A percentile compares a stretch with the other conserved stretches of the same genome.
Conservation (phyloP, 2,113 vertebrate species). For the Dendrocopos noguchii region DNA sequence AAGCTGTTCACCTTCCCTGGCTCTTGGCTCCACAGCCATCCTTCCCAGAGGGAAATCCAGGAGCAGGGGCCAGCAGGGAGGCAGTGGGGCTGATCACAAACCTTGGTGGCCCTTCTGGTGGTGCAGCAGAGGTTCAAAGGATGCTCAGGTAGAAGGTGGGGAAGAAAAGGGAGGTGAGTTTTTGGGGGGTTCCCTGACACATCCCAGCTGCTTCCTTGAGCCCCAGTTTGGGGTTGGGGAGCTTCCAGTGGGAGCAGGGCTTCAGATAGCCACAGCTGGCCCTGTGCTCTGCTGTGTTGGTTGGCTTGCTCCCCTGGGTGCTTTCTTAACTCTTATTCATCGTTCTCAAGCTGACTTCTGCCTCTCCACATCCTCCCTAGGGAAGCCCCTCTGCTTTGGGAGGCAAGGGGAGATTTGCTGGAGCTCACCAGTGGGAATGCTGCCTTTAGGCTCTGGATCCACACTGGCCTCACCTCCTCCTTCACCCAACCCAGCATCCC, state of each 20-base stretch:
- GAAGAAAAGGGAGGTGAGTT: neutral
- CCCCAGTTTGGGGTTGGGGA: neutral
- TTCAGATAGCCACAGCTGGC: neutral
- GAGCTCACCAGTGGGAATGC: neutral
- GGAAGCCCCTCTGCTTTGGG: neutral
- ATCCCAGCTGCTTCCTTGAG: fast-evolving
- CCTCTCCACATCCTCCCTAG: neutral
- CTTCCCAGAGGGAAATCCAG: neutral
- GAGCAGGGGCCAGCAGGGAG: neutral
- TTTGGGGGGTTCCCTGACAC: neutral
- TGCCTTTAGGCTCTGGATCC: neutral
- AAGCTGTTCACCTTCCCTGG: fast-evolving
- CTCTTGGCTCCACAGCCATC: fast-evolving
- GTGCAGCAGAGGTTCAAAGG: fast-evolving
- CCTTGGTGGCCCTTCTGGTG: neutral
- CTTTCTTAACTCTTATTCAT: neutral
- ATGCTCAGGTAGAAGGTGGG: neutral
- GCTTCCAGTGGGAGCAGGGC: neutral
- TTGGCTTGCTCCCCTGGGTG: neutral
- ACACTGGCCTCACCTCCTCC: fast-evolving
- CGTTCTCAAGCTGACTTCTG: neutral
- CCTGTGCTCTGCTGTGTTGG: fast-evolving
- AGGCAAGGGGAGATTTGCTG: neutral
- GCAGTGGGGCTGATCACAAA: fast-evolving
- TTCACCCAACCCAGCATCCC: neutral